Evolutionary conservation across 2,888 invertebrate species (phyloP).

Genomic region (Rhingia rostrata): DNA sequence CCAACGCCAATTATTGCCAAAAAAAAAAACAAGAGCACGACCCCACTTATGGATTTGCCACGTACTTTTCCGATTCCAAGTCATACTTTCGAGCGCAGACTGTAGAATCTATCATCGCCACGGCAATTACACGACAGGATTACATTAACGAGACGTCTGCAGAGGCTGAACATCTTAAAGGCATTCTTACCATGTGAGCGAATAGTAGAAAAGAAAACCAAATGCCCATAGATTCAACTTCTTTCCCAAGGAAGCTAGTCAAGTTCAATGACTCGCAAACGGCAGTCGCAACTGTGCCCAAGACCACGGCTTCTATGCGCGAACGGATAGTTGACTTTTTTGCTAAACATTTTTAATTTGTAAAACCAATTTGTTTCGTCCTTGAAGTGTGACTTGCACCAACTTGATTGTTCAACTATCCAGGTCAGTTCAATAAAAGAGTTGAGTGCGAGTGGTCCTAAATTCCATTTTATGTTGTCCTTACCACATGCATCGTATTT

Average conservation of each 20-base stretch:
- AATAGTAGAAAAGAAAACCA: constrained; percentile 75
- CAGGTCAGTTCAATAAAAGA: background rate
- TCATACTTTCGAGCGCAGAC: constrained; percentile 81
- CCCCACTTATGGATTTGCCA: constrained; percentile 81
- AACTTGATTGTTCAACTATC: too few species aligned
- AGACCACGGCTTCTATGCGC: constrained; percentile 76
- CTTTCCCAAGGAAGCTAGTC: constrained; percentile 79
- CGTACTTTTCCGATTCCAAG: constrained; percentile 80
- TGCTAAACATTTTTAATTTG: constrained; percentile 80
- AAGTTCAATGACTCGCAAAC: constrained; percentile 79
- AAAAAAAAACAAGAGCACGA: constrained; percentile 76
- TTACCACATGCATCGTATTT: constrained; percentile 30
- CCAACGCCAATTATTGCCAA: constrained; percentile 43
- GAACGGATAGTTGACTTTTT: constrained; percentile 81
- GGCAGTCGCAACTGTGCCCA: constrained; percentile 9
- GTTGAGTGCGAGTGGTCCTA: background rate
- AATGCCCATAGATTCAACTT: constrained; percentile 36
- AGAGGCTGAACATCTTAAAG: constrained; percentile 76
- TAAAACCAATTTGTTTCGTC: background rate
- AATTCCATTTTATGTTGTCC: constrained; percentile 25
- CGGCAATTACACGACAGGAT: constrained; percentile 77
- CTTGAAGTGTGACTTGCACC: background rate
- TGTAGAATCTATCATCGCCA: constrained; percentile 81
- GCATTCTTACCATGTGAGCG: constrained; percentile 80
- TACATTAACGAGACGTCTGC: constrained; percentile 71